Conservation (phyloP, 2,888 invertebrate species). For the Deilephila elpenor region DNA sequence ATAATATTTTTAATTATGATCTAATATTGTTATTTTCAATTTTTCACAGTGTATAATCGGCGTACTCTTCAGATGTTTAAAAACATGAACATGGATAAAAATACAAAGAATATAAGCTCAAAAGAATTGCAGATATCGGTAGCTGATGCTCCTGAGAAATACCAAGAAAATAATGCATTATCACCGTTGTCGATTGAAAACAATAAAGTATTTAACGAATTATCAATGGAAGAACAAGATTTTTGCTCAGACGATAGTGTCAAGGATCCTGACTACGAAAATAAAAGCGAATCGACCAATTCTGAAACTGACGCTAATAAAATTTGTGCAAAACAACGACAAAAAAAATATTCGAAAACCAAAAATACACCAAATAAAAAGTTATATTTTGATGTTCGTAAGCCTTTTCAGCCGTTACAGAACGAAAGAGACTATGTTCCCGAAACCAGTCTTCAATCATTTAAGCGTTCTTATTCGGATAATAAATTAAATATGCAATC, state of each 20-base stretch:
- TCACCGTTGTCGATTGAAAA: not conserved
- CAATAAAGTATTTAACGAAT: not conserved
- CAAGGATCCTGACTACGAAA: not conserved
- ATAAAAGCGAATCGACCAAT: not conserved
- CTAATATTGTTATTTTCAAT: not conserved
- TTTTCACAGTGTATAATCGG: not conserved
- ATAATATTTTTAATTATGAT: too few species aligned
- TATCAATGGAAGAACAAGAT: too few species aligned
- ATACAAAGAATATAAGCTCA: constrained; percentile 3
- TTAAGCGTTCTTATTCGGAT: not conserved
- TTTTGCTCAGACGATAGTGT: too few species aligned
- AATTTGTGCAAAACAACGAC: not conserved
- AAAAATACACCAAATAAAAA: not conserved
- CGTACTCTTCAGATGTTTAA: constrained; percentile 10
- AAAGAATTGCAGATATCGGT: constrained; percentile 5
- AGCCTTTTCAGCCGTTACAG: constrained; percentile 8
- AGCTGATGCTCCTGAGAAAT: not conserved
- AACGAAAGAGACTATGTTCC: constrained; percentile 1
- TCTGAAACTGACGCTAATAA: constrained; percentile 7
- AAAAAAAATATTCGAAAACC: not conserved
- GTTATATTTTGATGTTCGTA: not conserved
- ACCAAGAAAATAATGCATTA: not conserved
- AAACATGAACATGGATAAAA: constrained; percentile 1
- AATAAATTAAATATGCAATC: constrained; percentile 9
- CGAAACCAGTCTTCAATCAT: not conserved